Evolutionary conservation across 2,113 vertebrate genomes (phyloP), one percentile per base, ranked within the genome.

Genomic region (Gnathonemus echidnorhynchus): DNA sequence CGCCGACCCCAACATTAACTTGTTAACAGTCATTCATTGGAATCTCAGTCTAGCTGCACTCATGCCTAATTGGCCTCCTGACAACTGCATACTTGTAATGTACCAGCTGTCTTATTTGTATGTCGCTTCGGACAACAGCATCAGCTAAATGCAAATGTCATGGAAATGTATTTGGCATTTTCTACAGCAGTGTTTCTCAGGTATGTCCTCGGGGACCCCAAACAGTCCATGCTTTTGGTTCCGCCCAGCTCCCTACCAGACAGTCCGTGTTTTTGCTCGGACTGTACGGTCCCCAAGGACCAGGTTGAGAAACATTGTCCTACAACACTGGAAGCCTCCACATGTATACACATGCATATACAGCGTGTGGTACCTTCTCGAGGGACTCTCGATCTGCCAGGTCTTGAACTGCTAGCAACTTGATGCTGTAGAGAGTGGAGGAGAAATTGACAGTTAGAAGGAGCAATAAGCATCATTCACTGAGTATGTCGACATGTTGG

Each of bases 391-490:
- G 96, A 92, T 99, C 98, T 5, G 96, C 91, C 90, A 99, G 95
- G 92, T 99, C 98, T 94, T 99, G 98, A 58, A 99, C 98, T 17
- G 98, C 98, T 93, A 99, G 94, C 90, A 99, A 94, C 96, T 98
- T 98, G 96, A 99, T 97, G 94, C 98, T 99, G 95, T 31, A 94
- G 94, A 92, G 58, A 89, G 70, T 52, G n/a, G 89, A 91, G 89
- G 0, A 94, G 89, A 94, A 19, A 90, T 19, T 91, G 80, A 88
- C 21, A 7, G 4, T 8, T 21, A 80, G 13, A 42, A 80, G 35
- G 15, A 42, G 86, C 8, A 84, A 15, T 42, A 3, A 42, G 46
- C 39, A 85, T 15, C 17, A n/a, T 89, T 90, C 86, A 8, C 19
- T 50, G 45, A 24, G 39, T 6, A 19, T n/a, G 53, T 39, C 83